phyloP scores from a whole-genome alignment of 2,113 vertebrate species.

The Ctenodactylus gundi region DNA sequence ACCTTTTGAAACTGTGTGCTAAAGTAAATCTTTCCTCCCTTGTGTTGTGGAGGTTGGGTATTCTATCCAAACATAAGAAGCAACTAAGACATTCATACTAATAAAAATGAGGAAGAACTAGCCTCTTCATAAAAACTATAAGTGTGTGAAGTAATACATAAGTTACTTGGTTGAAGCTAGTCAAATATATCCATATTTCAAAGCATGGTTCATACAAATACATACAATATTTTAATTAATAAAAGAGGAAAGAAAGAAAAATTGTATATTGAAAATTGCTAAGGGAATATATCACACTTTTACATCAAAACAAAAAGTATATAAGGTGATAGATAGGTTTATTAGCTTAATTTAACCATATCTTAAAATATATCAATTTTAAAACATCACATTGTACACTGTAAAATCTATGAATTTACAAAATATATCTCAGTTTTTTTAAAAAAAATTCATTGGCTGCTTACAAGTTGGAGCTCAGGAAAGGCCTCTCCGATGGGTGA shows the following conservation, averaged over 20 bases:
- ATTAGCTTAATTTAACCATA: background rate
- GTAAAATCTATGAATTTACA: background rate
- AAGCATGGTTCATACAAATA: background rate
- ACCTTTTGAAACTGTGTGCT: too few species aligned
- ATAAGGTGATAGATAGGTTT: background rate
- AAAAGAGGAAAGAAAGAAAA: background rate
- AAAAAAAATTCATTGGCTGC: background rate
- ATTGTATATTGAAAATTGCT: background rate
- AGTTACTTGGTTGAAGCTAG: background rate
- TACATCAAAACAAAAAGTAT: background rate
- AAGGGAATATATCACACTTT: background rate
- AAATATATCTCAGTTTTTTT: background rate
- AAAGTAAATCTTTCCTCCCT: too few species aligned
- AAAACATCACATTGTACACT: background rate
- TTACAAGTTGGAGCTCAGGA: background rate
- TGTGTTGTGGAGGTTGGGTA: too few species aligned
- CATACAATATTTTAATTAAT: background rate
- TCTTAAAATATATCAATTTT: background rate
- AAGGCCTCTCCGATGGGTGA: background rate
- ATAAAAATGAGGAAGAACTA: too few species aligned
- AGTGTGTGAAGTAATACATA: background rate
- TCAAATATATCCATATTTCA: background rate
- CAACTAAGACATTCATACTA: too few species aligned
- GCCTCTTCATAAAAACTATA: background rate
- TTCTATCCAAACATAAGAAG: too few species aligned